phyloP scores from a whole-genome alignment of 2,797 vertebrate genomes.

The Syngnathus rostellatus region DNA sequence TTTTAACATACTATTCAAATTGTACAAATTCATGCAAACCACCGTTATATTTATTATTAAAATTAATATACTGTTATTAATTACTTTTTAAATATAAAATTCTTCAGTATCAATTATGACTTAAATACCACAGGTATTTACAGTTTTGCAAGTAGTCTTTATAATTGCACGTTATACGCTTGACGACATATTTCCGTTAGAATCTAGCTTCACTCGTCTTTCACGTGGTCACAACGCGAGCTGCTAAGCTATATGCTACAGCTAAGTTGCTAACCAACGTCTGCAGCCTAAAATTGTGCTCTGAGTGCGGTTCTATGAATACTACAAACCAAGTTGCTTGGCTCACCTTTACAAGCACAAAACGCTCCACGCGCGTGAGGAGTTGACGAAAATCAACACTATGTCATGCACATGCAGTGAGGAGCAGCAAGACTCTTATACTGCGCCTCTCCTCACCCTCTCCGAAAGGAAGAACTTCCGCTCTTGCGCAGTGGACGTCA shows the following conservation, averaged over 20 bases:
- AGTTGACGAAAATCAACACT: background rate
- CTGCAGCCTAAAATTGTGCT: background rate
- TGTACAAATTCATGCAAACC: too few relatives aligned
- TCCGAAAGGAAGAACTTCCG: slow-evolving; percentile 17
- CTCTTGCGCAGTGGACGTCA: slow-evolving; percentile 30
- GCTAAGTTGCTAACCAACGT: too few relatives aligned
- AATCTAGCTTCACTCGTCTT: background rate
- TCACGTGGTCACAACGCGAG: slow-evolving; percentile 48
- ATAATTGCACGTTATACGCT: too few relatives aligned
- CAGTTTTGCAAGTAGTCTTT: too few relatives aligned
- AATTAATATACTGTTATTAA: too few relatives aligned
- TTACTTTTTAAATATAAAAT: too few relatives aligned
- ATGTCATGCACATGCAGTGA: accelerated
- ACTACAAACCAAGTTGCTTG: too few relatives aligned
- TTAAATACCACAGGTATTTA: too few relatives aligned
- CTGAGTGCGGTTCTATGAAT: background rate
- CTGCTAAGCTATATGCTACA: slow-evolving; percentile 11
- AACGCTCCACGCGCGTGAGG: accelerated
- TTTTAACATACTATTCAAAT: too few relatives aligned
- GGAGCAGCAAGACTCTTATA: accelerated
- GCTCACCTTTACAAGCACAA: background rate
- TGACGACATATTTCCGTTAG: background rate
- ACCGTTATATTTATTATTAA: too few relatives aligned
- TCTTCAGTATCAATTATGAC: too few relatives aligned
- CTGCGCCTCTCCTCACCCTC: background rate